Evolutionary conservation across 2,888 invertebrate species (phyloP).

Genomic region (Allacma fusca): DNA sequence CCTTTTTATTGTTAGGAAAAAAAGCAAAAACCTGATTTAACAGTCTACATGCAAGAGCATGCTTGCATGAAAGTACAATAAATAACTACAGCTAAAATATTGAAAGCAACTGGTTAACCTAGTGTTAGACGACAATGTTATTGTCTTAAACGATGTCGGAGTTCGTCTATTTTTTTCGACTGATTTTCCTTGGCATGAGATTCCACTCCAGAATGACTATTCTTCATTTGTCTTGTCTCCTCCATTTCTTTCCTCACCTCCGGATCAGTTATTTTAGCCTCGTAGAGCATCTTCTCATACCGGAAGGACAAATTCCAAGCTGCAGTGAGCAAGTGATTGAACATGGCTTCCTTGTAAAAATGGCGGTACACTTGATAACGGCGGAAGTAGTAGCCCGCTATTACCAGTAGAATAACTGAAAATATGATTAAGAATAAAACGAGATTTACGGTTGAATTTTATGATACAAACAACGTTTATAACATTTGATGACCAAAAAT

Average conservation of each 20-base stretch:
- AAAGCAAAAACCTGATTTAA: too few relatives aligned
- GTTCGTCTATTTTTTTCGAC: neutral
- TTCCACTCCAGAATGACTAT: constrained; percentile 1
- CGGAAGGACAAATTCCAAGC: constrained; percentile 54
- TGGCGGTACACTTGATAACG: constrained; percentile 36
- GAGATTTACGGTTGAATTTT: too few relatives aligned
- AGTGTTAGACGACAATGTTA: too few relatives aligned
- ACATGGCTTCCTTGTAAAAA: constrained; percentile 40
- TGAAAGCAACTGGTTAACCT: too few relatives aligned
- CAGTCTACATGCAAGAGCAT: too few relatives aligned
- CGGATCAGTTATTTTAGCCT: constrained; percentile 42
- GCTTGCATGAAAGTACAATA: too few relatives aligned
- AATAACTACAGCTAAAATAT: too few relatives aligned
- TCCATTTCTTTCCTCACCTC: constrained; percentile 39
- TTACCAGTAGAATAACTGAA: too few relatives aligned
- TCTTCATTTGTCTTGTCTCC: constrained; percentile 6
- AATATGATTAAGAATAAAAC: too few relatives aligned
- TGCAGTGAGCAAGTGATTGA: constrained; percentile 48
- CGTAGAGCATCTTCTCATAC: constrained; percentile 53
- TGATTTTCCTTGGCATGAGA: neutral
- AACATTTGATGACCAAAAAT: too few relatives aligned
- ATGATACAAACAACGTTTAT: too few relatives aligned
- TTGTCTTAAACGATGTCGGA: constrained; percentile 26
- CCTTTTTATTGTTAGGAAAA: too few relatives aligned
- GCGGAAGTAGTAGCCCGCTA: constrained; percentile 49